A percentile compares a stretch with the other conserved stretches of the same genome.
phyloP scores from a whole-genome alignment of 2,113 vertebrate species.

The Hyperoodon ampullatus region DNA sequence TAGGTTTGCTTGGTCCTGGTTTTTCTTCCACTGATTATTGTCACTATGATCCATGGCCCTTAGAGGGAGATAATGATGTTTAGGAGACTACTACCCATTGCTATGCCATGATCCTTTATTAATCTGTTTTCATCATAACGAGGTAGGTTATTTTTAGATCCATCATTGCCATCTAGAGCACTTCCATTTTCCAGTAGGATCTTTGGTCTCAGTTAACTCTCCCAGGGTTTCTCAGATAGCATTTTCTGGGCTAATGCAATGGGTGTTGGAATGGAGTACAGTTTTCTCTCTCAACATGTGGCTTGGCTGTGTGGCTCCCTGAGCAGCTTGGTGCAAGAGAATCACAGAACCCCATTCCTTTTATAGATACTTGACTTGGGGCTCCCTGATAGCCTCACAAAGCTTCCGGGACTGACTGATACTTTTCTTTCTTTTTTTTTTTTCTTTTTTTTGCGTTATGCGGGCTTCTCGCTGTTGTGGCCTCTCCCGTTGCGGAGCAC shows the following conservation, averaged over 20 bases:
- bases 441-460: too few relatives aligned
- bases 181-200: neutral
- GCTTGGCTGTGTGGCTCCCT: neutral
- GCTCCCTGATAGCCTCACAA: neutral
- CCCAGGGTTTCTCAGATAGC: neutral
- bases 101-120: neutral
- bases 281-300: neutral
- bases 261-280: neutral
- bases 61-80: neutral
- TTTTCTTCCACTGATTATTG: neutral
- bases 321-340: neutral
- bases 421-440: neutral
- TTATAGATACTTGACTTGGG: neutral
- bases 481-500: too few relatives aligned
- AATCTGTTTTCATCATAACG: neutral
- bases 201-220: neutral
- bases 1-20: neutral
- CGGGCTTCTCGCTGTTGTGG: too few relatives aligned
- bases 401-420: neutral
- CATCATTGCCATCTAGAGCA: neutral
- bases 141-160: neutral
- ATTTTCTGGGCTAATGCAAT: neutral
- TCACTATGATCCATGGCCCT: neutral
- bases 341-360: neutral
- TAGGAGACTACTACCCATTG: neutral